Percentiles rank a stretch among this genome's conserved stretches.
Conservation (phyloP, 2,113 vertebrate species). For the Lampris megalopsis region DNA sequence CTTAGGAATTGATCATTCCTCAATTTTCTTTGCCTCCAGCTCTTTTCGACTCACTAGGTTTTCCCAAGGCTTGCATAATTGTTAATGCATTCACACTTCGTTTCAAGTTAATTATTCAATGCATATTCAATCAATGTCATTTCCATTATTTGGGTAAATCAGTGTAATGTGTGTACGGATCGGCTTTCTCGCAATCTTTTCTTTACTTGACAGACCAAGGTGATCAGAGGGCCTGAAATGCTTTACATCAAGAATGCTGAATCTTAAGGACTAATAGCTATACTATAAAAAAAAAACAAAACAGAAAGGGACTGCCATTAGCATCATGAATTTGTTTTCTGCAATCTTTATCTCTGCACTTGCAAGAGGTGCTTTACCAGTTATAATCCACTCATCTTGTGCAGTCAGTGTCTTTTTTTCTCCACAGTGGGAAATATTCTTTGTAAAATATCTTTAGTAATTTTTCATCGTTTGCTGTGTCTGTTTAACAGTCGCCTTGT, state of each 20-base stretch:
- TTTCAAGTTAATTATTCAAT: slow-evolving; percentile 1
- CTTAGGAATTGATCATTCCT: slow-evolving; percentile 3
- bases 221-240: slow-evolving; percentile 23
- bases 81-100: slow-evolving; percentile 52
- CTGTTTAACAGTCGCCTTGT: slow-evolving; percentile 12
- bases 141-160: not conserved
- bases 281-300: not conserved
- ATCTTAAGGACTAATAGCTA: slow-evolving; percentile 4
- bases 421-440: not conserved
- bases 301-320: not conserved
- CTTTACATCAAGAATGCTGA: slow-evolving; percentile 24
- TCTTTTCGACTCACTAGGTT: slow-evolving; percentile 8
- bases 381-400: slow-evolving; percentile 20
- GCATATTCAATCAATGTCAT: slow-evolving; percentile 19
- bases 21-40: slow-evolving; percentile 2
- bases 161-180: slow-evolving; percentile 8
- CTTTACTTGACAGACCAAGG: slow-evolving; percentile 4
- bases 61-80: slow-evolving; percentile 48
- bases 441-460: not conserved
- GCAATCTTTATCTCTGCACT: not conserved
- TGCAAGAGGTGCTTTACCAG: not conserved
- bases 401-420: not conserved
- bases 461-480: slow-evolving; percentile 37
- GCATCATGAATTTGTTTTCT: not conserved
- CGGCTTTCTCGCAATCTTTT: slow-evolving; percentile 3